A percentile compares a stretch with the other conserved stretches of the same genome.
phyloP scores from a whole-genome alignment of 92 coral and sea anemone genomes.

The Palythoa heliodiscus region DNA sequence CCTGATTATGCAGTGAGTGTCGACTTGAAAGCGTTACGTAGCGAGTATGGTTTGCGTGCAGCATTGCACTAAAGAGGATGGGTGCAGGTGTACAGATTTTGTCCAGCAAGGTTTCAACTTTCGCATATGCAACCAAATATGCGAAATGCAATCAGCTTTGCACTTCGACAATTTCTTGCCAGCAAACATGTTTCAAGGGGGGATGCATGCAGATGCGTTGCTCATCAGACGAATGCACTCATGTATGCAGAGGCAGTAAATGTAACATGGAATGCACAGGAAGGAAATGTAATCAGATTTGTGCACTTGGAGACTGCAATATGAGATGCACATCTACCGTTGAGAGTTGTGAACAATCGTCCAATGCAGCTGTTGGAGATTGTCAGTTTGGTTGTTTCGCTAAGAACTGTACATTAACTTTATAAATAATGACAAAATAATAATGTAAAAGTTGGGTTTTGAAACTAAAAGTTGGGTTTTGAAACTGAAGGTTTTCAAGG shows the following conservation, averaged over 20 bases:
- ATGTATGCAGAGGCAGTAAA: conserved; percentile 62
- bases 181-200: conserved; percentile 68
- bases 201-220: conserved; percentile 75
- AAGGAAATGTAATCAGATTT: conserved; percentile 70
- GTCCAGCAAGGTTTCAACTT: conserved; percentile 40
- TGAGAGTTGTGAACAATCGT: conserved; percentile 64
- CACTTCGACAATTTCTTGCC: conserved; percentile 53
- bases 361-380: conserved; percentile 48
- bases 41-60: conserved; percentile 58
- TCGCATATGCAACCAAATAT: conserved; percentile 50
- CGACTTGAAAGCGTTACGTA: not conserved
- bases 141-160: conserved; percentile 72
- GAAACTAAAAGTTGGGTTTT: not conserved
- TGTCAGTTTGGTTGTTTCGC: conserved; percentile 66
- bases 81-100: conserved; percentile 56
- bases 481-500: not conserved
- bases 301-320: conserved; percentile 72
- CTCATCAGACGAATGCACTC: conserved; percentile 61
- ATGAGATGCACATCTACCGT: conserved; percentile 73
- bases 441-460: no score
- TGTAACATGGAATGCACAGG: conserved; percentile 82
- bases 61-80: conserved; percentile 55
- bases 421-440: not conserved
- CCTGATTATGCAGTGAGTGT: conserved; percentile 54
- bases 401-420: conserved; percentile 52